Evolutionary conservation across 2,888 invertebrate genomes (phyloP), one percentile per base, ranked within the genome.

Genomic region (Acrobasis suavella): DNA sequence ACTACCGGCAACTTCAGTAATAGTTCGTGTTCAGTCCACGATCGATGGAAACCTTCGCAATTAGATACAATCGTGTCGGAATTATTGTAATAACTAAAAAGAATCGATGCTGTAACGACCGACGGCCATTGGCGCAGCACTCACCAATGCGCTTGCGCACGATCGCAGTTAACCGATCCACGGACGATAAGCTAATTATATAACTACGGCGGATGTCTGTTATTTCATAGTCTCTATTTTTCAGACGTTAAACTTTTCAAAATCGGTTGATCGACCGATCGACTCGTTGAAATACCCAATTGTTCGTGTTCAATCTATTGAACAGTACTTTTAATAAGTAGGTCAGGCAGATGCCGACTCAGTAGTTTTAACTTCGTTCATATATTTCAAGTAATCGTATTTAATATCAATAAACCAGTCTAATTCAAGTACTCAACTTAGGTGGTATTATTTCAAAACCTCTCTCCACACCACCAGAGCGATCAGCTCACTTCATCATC

Each of bases 41-140:
- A 85, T 84, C 82, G 74, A 83, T 83, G 85, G 87, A 85, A 89
- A 89, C 81, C 80, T 79, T 82, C 82, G 86, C 91, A 91, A 92
- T 92, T 91, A 92, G 86, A 83, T 82, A 83, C 83, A 88, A 88
- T 92, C 87, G 88, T 86, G 86, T 82, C 74, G 85, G 82, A 90
- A 91, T 92, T 91, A 92, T 92, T 91, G 87, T 92, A 91, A 91
- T 92, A 89, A 92, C 85, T 83, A 84, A 91, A 91, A 91, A 91
- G 85, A 90, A 90, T 90, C 84, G 86, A 87, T 87, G 76, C 72
- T 84, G 83, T 83, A 86, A 86, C 85, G 82, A 87, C 80, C 81
- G 78, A 73, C 76, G 83, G 81, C 82, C 77, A 92, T 91, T 92
- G 92, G 92, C 78, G 80, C 80, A 78, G 75, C 73, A 76, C 76